Percentiles rank a stretch among this genome's conserved stretches.
phyloP scores from a whole-genome alignment of 2,888 invertebrate genomes.

The Ophonus ardosiacus region DNA sequence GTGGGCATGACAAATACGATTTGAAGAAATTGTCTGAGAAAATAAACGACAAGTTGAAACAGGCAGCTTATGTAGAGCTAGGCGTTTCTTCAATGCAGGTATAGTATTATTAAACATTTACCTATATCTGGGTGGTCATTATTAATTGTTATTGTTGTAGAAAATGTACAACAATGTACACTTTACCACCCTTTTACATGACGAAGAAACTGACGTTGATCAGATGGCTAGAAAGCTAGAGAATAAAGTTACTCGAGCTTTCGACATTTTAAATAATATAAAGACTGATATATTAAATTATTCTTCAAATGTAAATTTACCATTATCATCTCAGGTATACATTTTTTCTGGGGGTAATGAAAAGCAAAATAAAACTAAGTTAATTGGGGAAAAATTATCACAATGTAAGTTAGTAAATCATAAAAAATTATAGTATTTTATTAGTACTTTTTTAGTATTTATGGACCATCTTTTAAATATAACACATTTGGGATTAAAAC shows the following conservation, averaged over 20 bases:
- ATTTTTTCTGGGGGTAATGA: slow-evolving; percentile 54
- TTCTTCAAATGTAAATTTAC: slow-evolving; percentile 41
- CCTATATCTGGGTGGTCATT: no score
- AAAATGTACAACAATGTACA: slow-evolving; percentile 73
- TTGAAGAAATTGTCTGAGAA: slow-evolving; percentile 53
- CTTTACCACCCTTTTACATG: slow-evolving; percentile 69
- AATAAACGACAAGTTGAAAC: slow-evolving; percentile 47
- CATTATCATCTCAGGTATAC: slow-evolving; percentile 66
- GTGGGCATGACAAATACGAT: slow-evolving; percentile 51
- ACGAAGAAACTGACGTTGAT: slow-evolving; percentile 70
- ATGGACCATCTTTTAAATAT: slow-evolving; percentile 66
- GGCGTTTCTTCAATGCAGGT: slow-evolving; percentile 57
- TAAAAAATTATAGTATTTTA: background rate
- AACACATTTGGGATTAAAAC: slow-evolving; percentile 68
- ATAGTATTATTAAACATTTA: background rate
- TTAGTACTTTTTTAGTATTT: slow-evolving; percentile 64
- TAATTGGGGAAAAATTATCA: slow-evolving; percentile 38
- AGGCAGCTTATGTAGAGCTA: slow-evolving; percentile 51
- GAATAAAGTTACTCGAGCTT: slow-evolving; percentile 71
- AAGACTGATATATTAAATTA: slow-evolving; percentile 70
- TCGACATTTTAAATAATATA: slow-evolving; percentile 71
- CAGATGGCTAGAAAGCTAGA: slow-evolving; percentile 72
- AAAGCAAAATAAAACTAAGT: slow-evolving; percentile 16
- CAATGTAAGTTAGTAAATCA: slow-evolving; percentile 27
- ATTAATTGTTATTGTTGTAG: slow-evolving; percentile 68